Conservation (phyloP, 2,888 invertebrate species). For the Desoria tigrina region DNA sequence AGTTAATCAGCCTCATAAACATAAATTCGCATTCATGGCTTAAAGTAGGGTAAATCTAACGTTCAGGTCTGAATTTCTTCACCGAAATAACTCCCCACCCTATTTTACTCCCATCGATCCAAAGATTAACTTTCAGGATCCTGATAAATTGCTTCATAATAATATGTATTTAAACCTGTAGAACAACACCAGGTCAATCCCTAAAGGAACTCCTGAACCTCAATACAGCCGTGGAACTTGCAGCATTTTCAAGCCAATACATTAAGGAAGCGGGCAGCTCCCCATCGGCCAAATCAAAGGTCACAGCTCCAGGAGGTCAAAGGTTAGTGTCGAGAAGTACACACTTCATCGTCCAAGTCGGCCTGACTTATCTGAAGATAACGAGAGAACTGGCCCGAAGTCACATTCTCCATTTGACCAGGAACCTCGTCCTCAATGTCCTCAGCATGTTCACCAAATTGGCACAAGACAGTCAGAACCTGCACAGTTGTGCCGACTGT, state of each 20-base stretch:
- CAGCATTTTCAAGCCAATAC: not conserved
- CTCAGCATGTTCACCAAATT: constrained; percentile 8
- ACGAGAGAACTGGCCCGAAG: not conserved
- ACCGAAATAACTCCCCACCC: too few relatives aligned
- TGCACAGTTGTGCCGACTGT: constrained; percentile 10
- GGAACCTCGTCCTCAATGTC: not conserved
- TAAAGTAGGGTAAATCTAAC: too few relatives aligned
- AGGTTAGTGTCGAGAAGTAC: constrained; percentile 4
- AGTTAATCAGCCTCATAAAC: too few relatives aligned
- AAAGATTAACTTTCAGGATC: too few relatives aligned
- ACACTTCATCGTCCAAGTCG: not conserved
- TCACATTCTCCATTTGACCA: constrained; percentile 8
- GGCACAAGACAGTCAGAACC: constrained; percentile 9
- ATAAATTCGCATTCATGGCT: too few relatives aligned
- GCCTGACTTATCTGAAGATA: not conserved
- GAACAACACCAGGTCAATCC: too few relatives aligned
- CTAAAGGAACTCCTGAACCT: too few relatives aligned
- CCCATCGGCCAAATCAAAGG: not conserved
- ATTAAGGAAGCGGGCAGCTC: too few relatives aligned
- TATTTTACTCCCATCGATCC: too few relatives aligned
- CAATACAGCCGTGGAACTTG: not conserved
- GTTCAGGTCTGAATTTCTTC: too few relatives aligned
- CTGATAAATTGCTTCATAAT: too few relatives aligned
- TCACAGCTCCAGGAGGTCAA: constrained; percentile 14
- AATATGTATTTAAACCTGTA: too few relatives aligned